Conservation (phyloP, 2,888 invertebrate genomes). For the Philaethria dido region DNA sequence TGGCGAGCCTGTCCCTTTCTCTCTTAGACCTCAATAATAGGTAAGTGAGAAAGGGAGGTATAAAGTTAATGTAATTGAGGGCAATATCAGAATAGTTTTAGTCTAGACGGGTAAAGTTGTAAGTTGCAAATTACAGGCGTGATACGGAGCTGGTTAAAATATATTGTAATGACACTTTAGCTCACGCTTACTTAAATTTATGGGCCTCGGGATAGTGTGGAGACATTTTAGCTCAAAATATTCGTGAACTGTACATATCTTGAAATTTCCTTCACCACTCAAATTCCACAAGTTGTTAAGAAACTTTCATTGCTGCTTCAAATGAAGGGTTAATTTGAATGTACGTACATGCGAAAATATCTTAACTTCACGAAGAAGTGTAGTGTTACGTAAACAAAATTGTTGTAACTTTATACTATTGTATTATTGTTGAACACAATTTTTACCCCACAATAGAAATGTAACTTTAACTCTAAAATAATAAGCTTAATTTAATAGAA, state of each 20-base stretch:
- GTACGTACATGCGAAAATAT: background rate
- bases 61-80: slow-evolving; percentile 68
- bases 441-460: background rate
- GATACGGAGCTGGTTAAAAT: slow-evolving; percentile 64
- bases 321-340: slow-evolving; percentile 28
- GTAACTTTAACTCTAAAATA: too few relatives aligned
- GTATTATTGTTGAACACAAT: background rate
- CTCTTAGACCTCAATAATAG: slow-evolving; percentile 33
- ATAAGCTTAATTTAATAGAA: background rate
- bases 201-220: slow-evolving; percentile 52
- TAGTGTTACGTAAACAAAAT: background rate
- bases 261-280: slow-evolving; percentile 38
- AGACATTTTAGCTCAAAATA: slow-evolving; percentile 47
- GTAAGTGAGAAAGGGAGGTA: slow-evolving; percentile 54
- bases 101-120: slow-evolving; percentile 76
- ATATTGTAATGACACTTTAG: slow-evolving; percentile 62
- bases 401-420: background rate
- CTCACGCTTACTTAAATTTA: slow-evolving; percentile 67
- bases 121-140: slow-evolving; percentile 71
- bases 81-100: slow-evolving; percentile 77
- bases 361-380: slow-evolving; percentile 1
- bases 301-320: slow-evolving; percentile 31
- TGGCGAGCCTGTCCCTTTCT: slow-evolving; percentile 51
- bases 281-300: slow-evolving; percentile 36
- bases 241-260: slow-evolving; percentile 43